A percentile compares a stretch with the other conserved stretches of the same genome.
Conservation (phyloP, 2,888 invertebrate genomes). For the Agrochola litura region DNA sequence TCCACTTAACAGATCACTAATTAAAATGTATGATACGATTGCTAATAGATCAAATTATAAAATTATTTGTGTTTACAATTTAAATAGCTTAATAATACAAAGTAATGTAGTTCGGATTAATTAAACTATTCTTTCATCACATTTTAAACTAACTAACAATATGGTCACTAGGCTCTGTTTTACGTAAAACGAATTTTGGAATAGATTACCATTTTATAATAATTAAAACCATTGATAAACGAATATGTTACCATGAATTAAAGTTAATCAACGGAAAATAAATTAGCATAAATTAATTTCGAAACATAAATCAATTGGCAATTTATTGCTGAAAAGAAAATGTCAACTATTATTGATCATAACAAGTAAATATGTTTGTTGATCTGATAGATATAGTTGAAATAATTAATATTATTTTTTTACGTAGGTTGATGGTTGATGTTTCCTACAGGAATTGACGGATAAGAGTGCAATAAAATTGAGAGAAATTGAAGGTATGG, state of each 20-base stretch:
- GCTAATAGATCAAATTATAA: background rate
- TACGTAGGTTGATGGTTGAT: background rate
- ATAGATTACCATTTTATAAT: constrained; percentile 17
- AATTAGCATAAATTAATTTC: constrained; percentile 27
- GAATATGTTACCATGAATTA: constrained; percentile 44
- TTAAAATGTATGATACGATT: constrained; percentile 4
- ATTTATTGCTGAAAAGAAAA: constrained; percentile 20
- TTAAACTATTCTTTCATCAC: background rate
- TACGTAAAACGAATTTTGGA: background rate
- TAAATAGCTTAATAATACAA: background rate
- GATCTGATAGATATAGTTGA: background rate
- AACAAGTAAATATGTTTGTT: background rate
- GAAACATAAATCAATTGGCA: constrained; percentile 15
- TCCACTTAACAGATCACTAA: constrained; percentile 5
- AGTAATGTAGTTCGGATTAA: background rate
- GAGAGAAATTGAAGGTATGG: background rate
- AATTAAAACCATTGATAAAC: constrained; percentile 15
- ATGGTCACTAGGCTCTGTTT: background rate
- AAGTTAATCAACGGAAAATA: constrained; percentile 29
- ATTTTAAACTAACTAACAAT: background rate
- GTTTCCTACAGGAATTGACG: background rate
- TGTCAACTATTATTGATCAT: constrained; percentile 8
- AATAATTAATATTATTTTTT: background rate
- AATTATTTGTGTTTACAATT: no score
- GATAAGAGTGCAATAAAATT: background rate